Evolutionary conservation across 2,113 vertebrate genomes (phyloP).

Genomic region (Electrona antarctica): DNA sequence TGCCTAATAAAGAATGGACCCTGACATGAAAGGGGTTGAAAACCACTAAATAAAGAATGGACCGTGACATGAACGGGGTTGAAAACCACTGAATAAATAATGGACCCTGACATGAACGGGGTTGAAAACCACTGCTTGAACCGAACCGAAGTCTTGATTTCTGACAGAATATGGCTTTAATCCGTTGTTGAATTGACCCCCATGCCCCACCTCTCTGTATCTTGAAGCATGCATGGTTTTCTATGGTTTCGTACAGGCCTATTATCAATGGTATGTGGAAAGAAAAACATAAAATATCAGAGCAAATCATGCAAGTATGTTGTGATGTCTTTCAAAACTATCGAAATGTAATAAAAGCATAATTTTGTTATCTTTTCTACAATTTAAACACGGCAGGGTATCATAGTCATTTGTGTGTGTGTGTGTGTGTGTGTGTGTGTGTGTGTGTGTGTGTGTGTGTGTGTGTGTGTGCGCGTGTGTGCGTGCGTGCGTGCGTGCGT

Average conservation of each 20-base stretch:
- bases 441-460: too few relatives aligned
- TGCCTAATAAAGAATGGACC: too few relatives aligned
- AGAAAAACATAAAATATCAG: conserved; percentile 55
- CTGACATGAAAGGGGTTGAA: too few relatives aligned
- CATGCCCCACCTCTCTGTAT: conserved; percentile 39
- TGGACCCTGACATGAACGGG: too few relatives aligned
- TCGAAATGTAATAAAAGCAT: conserved; percentile 70
- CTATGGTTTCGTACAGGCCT: conserved; percentile 65
- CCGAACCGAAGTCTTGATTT: conserved; percentile 35
- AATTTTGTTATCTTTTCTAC: conserved; percentile 79
- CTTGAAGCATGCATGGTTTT: conserved; percentile 76
- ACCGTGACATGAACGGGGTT: too few relatives aligned
- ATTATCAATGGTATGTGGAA: conserved; percentile 59
- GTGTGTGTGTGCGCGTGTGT: too few relatives aligned
- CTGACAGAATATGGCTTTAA: conserved; percentile 73
- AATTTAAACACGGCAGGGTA: conserved; percentile 51
- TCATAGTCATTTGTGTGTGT: conserved; percentile 52
- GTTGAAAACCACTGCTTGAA: conserved; percentile 25
- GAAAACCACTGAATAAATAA: too few relatives aligned
- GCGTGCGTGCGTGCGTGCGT: conserved; percentile 9
- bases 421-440: too few relatives aligned
- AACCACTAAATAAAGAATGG: too few relatives aligned
- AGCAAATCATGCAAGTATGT: conserved; percentile 73
- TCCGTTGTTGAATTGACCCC: conserved; percentile 59
- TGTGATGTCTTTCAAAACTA: conserved; percentile 74